A percentile compares a stretch with the other conserved stretches of the same genome.
Evolutionary conservation across 2,888 invertebrate species (phyloP).

Genomic region (Stenodema calcarata): DNA sequence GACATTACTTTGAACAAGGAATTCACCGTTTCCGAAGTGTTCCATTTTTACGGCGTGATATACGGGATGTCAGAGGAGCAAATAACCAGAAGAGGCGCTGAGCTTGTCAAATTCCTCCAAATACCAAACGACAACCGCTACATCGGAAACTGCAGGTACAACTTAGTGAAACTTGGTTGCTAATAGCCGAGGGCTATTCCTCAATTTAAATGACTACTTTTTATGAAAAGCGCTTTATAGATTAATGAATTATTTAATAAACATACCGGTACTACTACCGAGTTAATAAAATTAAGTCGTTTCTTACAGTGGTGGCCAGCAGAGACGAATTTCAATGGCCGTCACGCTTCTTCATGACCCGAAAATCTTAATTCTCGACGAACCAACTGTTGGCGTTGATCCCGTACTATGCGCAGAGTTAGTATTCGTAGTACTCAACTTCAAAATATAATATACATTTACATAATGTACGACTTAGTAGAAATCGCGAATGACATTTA

Average conservation of each 20-base stretch:
- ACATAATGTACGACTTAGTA: neutral
- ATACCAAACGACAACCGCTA: constrained; percentile 56
- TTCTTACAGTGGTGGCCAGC: constrained; percentile 63
- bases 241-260: no score
- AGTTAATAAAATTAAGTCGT: neutral
- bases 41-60: constrained; percentile 52
- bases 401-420: constrained; percentile 62
- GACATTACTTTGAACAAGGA: constrained; percentile 52
- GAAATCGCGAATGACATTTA: no score
- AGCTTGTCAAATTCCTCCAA: constrained; percentile 57
- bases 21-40: constrained; percentile 52
- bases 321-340: constrained; percentile 64
- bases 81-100: constrained; percentile 56
- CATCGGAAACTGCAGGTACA: constrained; percentile 58
- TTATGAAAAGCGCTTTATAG: no score
- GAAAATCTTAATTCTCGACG: constrained; percentile 62
- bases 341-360: constrained; percentile 65
- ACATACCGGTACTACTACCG: no score
- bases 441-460: no score
- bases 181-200: no score
- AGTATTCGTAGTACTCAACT: neutral
- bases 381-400: constrained; percentile 65
- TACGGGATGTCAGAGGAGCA: constrained; percentile 55
- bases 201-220: no score
- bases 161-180: no score